Conservation (phyloP, 2,113 vertebrate genomes). For the mouse (Mus musculus) region DNA sequence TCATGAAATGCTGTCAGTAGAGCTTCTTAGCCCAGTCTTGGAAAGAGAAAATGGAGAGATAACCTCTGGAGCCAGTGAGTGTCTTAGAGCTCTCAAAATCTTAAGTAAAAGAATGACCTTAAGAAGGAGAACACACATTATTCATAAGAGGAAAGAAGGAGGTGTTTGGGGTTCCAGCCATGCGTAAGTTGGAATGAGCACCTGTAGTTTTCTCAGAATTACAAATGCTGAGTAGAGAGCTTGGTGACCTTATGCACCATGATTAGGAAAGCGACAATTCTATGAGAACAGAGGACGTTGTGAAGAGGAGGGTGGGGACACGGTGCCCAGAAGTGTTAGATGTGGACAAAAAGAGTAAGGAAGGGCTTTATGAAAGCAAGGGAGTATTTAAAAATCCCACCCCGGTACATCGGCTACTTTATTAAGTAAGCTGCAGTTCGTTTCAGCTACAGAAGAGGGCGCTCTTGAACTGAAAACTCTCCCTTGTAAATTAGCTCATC, state of each 20-base stretch:
- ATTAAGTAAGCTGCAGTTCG: neutral
- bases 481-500: neutral
- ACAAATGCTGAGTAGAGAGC: neutral
- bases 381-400: neutral
- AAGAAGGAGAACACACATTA: conserved; percentile 31
- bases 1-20: conserved; percentile 5
- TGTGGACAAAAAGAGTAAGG: neutral
- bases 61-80: neutral
- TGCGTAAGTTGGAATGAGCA: neutral
- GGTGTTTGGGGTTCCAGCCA: neutral
- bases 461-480: conserved; percentile 46
- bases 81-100: neutral
- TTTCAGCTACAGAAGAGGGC: conserved; percentile 42
- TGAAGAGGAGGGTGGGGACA: neutral
- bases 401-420: neutral
- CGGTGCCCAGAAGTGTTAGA: neutral
- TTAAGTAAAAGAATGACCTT: conserved; percentile 36
- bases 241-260: neutral
- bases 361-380: neutral
- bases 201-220: conserved; percentile 6
- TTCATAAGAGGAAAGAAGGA: neutral
- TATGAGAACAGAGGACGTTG: neutral
- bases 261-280: conserved; percentile 13
- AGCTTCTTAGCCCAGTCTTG: conserved; percentile 22
- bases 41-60: conserved; percentile 11